Percentiles rank a stretch among this genome's conserved stretches.
phyloP scores from a whole-genome alignment of 2,797 vertebrate species.

The Anniella stebbinsi region DNA sequence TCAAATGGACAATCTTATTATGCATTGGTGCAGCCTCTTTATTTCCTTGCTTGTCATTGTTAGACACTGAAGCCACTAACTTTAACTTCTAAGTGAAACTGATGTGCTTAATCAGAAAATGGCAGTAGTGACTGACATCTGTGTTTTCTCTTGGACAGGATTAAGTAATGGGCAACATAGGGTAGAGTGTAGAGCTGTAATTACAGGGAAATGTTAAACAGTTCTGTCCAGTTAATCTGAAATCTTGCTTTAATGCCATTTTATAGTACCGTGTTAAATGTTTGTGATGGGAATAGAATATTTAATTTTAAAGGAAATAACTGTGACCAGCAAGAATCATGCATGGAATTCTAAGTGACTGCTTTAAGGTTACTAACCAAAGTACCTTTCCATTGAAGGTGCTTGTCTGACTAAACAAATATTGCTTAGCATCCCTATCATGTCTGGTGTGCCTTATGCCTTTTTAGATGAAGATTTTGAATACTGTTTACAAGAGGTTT shows the following conservation, averaged over 20 bases:
- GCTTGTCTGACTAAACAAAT: conserved; percentile 71
- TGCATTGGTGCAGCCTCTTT: conserved; percentile 70
- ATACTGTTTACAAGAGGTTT: conserved; percentile 84
- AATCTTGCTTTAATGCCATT: conserved; percentile 61
- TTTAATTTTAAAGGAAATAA: conserved; percentile 57
- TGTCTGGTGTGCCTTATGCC: conserved; percentile 86
- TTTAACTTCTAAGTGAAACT: conserved; percentile 52
- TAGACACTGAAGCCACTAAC: conserved; percentile 53
- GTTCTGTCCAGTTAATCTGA: conserved; percentile 53
- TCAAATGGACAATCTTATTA: conserved; percentile 80
- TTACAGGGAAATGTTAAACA: conserved; percentile 53
- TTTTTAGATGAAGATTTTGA: conserved; percentile 82
- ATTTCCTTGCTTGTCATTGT: conserved; percentile 65
- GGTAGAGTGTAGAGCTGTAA: conserved; percentile 59
- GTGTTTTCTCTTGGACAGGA: conserved; percentile 61
- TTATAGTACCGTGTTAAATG: conserved; percentile 52
- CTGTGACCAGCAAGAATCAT: conserved; percentile 49
- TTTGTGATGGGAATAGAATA: conserved; percentile 63
- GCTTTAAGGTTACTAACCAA: conserved; percentile 72
- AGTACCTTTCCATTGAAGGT: conserved; percentile 76
- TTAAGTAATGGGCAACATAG: conserved; percentile 51
- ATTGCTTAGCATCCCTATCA: conserved; percentile 80
- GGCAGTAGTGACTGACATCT: conserved; percentile 58
- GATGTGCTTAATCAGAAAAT: conserved; percentile 68
- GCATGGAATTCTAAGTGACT: conserved; percentile 60